phyloP scores from a whole-genome alignment of 2,888 invertebrate species.

The Phyllotreta striolata region DNA sequence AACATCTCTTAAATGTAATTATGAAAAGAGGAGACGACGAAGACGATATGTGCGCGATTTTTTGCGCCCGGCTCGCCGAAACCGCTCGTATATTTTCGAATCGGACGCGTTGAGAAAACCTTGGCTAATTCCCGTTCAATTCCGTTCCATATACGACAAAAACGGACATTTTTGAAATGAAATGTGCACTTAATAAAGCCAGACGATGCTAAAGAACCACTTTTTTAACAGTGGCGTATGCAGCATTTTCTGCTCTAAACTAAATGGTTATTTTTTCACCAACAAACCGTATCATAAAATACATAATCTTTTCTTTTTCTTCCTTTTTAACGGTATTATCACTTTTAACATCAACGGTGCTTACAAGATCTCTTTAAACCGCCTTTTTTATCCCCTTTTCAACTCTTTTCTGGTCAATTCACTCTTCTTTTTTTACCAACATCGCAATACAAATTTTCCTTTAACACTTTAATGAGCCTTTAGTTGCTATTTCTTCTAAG shows the following conservation, averaged over 20 bases:
- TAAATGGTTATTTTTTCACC: no score
- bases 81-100: constrained; percentile 29
- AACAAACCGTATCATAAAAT: no score
- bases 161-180: constrained; percentile 47
- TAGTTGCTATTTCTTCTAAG: no score
- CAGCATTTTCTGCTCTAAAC: no score
- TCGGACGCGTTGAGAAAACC: constrained; percentile 25
- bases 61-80: constrained; percentile 17
- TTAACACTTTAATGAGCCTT: no score
- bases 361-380: background rate
- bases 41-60: constrained; percentile 8
- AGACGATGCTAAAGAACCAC: constrained; percentile 48
- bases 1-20: constrained; percentile 39
- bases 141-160: constrained; percentile 44
- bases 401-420: no score
- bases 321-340: no score
- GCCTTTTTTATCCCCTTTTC: background rate
- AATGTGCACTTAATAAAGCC: constrained; percentile 51
- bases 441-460: no score
- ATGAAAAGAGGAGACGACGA: constrained; percentile 22
- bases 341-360: no score
- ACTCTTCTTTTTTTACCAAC: no score
- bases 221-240: constrained; percentile 35
- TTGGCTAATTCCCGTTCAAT: constrained; percentile 41
- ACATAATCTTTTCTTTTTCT: no score